Base-by-base conservation (phyloP, 1,140 invertebrate genomes). In the Drosophila rhopaloa region DNA sequence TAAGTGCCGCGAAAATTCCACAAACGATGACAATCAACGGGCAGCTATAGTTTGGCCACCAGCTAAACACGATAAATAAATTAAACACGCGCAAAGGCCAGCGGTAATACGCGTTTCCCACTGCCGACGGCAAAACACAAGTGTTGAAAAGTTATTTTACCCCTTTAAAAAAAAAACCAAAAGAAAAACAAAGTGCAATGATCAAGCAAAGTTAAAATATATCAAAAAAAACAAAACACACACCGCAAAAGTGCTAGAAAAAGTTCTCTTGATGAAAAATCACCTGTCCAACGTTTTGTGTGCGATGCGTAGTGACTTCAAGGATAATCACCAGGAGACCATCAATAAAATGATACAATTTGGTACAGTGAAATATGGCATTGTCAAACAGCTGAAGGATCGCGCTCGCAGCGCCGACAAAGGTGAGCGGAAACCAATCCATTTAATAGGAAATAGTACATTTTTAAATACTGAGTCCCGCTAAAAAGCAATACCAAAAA, bases 281-380 rank as follows among this genome's bases (percentile, higher is more conserved):
- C 78, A 90, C 79, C 73, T 88, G 76, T 76, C 71, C 75, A 90
- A 76, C 75, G 83, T 92, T 82, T 76, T 91, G 91, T 91, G 91
- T 92, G 91, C 91, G 76, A 92, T 92, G 91, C 91, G 91, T 88
- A 92, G 91, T 92, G 91, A 92, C 84, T 92, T 92, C 62, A 92
- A 91, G 79, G 91, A 92, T 88, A 92, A 90, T 90, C 90, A 91
- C 83, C 81, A 91, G 90, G 91, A 92, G 82, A 92, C 91, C 75
- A 91, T 92, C 76, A 92, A 91, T 90, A 93, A 93, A 93, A 94
- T 94, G 94, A 93, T 94, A 93, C 93, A 93, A 92, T 94, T 94
- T 93, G 93, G 93, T 81, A 94, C 93, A 76, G 93, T 94, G 75
- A 94, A 94, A 92, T 94, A 93, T 93, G 93, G 93, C 93, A 94